Conservation (phyloP, 2,113 vertebrate genomes). For the Hylia prasina region DNA sequence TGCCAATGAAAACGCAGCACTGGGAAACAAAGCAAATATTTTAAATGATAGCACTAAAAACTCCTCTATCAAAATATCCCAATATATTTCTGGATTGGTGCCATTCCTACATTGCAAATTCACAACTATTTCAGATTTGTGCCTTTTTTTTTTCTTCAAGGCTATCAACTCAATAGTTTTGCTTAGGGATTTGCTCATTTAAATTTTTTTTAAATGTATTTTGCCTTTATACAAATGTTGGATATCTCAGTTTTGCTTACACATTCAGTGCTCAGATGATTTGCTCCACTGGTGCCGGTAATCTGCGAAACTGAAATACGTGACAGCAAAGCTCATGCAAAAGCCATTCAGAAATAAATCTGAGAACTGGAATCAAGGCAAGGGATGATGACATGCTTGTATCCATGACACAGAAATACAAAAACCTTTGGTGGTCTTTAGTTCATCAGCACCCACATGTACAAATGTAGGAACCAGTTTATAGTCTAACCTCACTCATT, state of each 20-base stretch:
- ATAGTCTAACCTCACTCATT: neutral
- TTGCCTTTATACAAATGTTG: neutral
- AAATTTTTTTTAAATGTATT: neutral
- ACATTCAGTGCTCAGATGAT: slow-evolving; percentile 9
- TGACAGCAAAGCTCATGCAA: neutral
- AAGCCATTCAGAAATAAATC: neutral
- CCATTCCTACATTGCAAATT: neutral
- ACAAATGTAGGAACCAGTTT: neutral
- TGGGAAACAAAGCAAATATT: neutral
- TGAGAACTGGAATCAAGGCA: neutral
- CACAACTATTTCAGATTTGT: neutral
- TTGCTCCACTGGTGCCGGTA: neutral
- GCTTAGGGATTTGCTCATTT: neutral
- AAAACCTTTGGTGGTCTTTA: neutral
- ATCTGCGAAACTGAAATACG: slow-evolving; percentile 18
- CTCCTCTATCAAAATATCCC: neutral
- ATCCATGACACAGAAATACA: neutral
- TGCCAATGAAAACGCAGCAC: neutral
- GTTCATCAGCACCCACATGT: neutral
- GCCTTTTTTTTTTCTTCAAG: neutral
- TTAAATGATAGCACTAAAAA: neutral
- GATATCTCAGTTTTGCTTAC: slow-evolving; percentile 36
- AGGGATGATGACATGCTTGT: neutral
- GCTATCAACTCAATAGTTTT: neutral
- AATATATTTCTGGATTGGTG: neutral